phyloP scores from a whole-genome alignment of 2,797 vertebrate species.

The Rhadinocentrus ornatus region DNA sequence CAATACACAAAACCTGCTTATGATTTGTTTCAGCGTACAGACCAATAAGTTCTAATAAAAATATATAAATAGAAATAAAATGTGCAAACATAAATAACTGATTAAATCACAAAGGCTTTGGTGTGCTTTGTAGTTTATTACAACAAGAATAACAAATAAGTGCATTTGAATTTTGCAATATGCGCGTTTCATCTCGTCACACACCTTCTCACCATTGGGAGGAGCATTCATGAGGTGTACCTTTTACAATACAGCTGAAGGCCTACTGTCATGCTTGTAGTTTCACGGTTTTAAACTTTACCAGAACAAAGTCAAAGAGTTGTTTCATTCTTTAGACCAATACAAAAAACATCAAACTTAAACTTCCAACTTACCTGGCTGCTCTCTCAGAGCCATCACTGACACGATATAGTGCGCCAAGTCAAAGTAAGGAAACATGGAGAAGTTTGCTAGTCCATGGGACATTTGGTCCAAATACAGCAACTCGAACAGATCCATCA shows the following conservation, averaged over 20 bases:
- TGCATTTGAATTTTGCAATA: neutral
- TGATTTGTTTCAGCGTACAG: neutral
- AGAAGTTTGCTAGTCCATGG: conserved; percentile 84
- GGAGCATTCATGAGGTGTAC: conserved; percentile 1
- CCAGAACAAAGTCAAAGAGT: neutral
- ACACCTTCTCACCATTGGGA: neutral
- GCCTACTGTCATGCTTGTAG: neutral
- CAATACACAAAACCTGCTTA: too few species aligned
- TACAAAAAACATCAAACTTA: neutral
- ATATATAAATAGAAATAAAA: neutral
- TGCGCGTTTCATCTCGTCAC: neutral
- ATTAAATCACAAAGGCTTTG: neutral
- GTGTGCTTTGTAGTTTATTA: neutral
- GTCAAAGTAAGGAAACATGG: conserved; percentile 96
- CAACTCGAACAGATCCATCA: conserved; percentile 74
- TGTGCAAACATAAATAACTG: neutral
- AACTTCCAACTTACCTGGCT: conserved; percentile 85
- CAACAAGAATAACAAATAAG: neutral
- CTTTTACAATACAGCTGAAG: neutral
- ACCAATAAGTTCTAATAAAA: neutral
- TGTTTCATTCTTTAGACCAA: neutral
- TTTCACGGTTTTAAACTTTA: neutral
- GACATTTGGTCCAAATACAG: conserved; percentile 81
- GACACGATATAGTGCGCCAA: conserved; percentile 93
- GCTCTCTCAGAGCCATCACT: conserved; percentile 89